Evolutionary conservation across 1,140 invertebrate species (phyloP).

Genomic region (Palaemon carinicauda): DNA sequence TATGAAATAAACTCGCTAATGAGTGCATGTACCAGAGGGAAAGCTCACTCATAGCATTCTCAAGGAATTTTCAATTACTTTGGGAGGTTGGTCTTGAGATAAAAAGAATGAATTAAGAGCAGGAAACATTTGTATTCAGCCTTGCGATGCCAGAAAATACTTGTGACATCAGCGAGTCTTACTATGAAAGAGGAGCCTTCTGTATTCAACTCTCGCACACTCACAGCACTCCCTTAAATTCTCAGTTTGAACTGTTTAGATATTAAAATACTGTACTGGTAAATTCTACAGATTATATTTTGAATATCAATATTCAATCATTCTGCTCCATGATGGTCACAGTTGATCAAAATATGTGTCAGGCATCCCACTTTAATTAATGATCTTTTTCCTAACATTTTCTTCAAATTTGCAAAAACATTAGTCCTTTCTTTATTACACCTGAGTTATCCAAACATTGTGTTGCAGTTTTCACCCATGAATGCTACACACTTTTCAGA

Average conservation of each 20-base stretch:
- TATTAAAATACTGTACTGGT: conserved; percentile 30
- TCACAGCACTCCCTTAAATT: conserved; percentile 10
- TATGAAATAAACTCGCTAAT: background rate
- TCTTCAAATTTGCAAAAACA: no score
- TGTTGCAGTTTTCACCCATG: no score
- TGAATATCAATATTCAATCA: conserved; percentile 16
- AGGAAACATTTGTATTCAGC: no score
- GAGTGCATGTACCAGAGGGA: conserved; percentile 16
- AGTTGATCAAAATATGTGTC: background rate
- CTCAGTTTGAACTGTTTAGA: conserved; percentile 9
- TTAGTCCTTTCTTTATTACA: no score
- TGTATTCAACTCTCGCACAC: background rate
- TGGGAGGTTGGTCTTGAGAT: no score
- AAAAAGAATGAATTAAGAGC: no score
- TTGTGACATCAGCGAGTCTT: background rate
- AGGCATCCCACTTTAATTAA: no score
- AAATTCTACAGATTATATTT: conserved; percentile 17
- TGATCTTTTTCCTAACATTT: no score
- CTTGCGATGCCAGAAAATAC: background rate
- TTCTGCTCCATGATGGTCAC: conserved; percentile 11
- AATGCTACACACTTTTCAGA: background rate
- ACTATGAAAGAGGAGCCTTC: conserved; percentile 6
- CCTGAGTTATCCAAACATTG: no score
- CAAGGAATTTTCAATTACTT: no score
- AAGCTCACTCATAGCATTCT: background rate